phyloP scores from a whole-genome alignment of 2,113 vertebrate genomes.

The Chiloscyllium plagiosum region DNA sequence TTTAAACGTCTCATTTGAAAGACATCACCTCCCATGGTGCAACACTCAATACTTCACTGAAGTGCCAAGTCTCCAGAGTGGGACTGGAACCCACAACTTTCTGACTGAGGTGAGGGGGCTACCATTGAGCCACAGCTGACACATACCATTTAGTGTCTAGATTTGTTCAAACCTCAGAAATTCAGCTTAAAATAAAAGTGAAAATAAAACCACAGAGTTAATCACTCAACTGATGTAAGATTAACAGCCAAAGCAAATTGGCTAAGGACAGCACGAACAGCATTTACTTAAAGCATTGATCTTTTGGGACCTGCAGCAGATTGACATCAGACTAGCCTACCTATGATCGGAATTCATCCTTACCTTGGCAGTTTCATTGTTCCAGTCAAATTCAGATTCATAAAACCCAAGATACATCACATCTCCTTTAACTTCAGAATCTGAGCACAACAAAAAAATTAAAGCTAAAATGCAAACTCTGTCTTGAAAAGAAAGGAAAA shows the following conservation, averaged over 20 bases:
- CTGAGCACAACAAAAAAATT: constrained; percentile 49
- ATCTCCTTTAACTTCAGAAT: constrained; percentile 85
- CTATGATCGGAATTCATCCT: constrained; percentile 37
- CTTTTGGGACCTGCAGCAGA: neutral
- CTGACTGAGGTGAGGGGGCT: neutral
- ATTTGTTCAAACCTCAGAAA: neutral
- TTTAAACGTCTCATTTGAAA: neutral
- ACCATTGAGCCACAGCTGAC: neutral
- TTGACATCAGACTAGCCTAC: constrained; percentile 20
- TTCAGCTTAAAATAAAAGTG: neutral
- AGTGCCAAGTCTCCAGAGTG: neutral
- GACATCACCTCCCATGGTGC: neutral
- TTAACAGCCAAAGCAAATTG: constrained; percentile 8
- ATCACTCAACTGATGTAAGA: neutral
- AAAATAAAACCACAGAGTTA: neutral
- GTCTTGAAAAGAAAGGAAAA: neutral
- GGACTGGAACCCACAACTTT: neutral
- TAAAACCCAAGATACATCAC: constrained; percentile 81
- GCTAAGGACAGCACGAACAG: neutral
- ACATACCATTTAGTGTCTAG: neutral
- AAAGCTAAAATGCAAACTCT: constrained; percentile 25
- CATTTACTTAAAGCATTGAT: neutral
- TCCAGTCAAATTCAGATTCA: constrained; percentile 84
- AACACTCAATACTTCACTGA: neutral
- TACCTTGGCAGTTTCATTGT: constrained; percentile 83